Conservation (phyloP, 2,113 vertebrate genomes). For the Sphyrna mokarran region DNA sequence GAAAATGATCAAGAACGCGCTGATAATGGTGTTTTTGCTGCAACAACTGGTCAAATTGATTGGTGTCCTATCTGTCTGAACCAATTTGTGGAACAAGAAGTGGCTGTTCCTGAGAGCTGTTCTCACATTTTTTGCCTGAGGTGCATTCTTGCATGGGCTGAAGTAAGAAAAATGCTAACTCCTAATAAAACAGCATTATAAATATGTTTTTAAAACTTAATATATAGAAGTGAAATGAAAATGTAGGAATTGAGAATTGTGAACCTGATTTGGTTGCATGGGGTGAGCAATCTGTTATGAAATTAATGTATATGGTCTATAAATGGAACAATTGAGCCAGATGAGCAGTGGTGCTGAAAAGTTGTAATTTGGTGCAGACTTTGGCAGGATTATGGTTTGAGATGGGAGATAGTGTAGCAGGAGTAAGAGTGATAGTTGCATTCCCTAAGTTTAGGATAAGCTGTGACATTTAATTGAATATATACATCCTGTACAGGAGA, state of each 20-base stretch:
- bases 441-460: background rate
- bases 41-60: slow-evolving; percentile 54
- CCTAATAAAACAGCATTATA: background rate
- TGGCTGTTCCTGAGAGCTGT: slow-evolving; percentile 83
- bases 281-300: background rate
- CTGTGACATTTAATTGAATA: background rate
- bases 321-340: background rate
- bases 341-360: background rate
- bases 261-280: background rate
- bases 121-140: slow-evolving; percentile 82
- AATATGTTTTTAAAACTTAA: background rate
- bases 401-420: too few species aligned
- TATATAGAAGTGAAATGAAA: background rate
- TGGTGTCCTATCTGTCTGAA: slow-evolving; percentile 89
- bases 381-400: background rate
- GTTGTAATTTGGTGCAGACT: background rate
- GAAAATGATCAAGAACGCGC: slow-evolving; percentile 52
- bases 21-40: slow-evolving; percentile 47
- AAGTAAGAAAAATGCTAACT: slow-evolving; percentile 61
- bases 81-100: slow-evolving; percentile 63
- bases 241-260: background rate
- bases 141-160: slow-evolving; percentile 91
- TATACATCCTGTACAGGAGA: background rate
- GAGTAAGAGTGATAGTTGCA: background rate
- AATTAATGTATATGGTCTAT: background rate